Base-by-base conservation (phyloP, 1,140 invertebrate genomes). In the Anastrepha obliqua region DNA sequence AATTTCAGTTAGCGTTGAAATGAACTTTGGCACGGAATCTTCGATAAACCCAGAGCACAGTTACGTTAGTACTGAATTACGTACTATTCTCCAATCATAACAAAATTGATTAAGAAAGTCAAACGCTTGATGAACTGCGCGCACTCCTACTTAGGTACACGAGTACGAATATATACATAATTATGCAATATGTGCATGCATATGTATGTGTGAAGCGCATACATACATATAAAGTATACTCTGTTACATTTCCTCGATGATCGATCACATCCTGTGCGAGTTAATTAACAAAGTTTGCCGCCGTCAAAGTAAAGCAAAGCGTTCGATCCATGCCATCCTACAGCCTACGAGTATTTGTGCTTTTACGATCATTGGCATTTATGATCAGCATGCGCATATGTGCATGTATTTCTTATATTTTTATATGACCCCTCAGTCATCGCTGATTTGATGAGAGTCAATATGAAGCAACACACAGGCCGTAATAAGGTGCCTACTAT, bases 241-340 rank as follows among this genome's bases (percentile, higher is more conserved):
- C n/a, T 81, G 47, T 81, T 81, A 47, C 74, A 81, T 86, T 86
- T 64, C 58, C 85, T 60, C 60, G 58, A 86, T 86, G 85, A 86
- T 86, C 85, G 85, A 86, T 86, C 60, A 86, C 85, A 86, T 86
- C 85, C 85, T 86, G 85, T 86, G 11, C 17, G 58, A 86, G 58
- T 86, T 86, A 62, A 86, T 86, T 60, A 86, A 62, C 85, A 86
- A 86, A 86, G 39, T 62, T 86, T 42, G 58, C 74, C 74, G 74
- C 74, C 74, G 47, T 81, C 74, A 81, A 81, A 81, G 74, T 81
- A 58, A 81, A 81, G 74, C 74, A 81, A 55, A 81, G 74, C 47
- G 13, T 44, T 44, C 17, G 44, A 74, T 47, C 39, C 5, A 29
- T 74, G n/a, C n/a, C 51, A 62, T 4, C 13, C 29, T 29, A 29